phyloP scores from a whole-genome alignment of 1,140 invertebrate genomes.

The Cydia pomonella region DNA sequence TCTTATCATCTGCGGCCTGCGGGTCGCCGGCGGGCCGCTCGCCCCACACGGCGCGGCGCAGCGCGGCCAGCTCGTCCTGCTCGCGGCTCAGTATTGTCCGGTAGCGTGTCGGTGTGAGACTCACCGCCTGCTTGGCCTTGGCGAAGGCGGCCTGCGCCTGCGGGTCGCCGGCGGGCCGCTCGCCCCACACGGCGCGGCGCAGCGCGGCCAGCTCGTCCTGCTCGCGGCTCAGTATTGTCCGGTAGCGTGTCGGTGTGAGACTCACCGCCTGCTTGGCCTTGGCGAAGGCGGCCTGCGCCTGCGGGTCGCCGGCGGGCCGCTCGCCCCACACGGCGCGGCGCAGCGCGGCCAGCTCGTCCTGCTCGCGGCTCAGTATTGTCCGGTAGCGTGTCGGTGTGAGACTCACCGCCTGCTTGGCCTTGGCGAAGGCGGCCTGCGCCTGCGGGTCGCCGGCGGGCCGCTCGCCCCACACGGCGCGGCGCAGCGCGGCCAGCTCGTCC shows the following conservation, averaged over 20 bases:
- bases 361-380: background rate
- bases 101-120: too few relatives aligned
- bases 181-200: conserved; percentile 77
- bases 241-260: too few relatives aligned
- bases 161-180: background rate
- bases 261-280: conserved; percentile 56
- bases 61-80: conserved; percentile 93
- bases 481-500: too few relatives aligned
- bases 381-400: background rate
- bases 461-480: too few relatives aligned
- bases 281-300: background rate
- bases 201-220: conserved; percentile 96
- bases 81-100: too few relatives aligned
- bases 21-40: background rate
- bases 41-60: conserved; percentile 69
- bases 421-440: conserved; percentile 44
- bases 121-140: background rate
- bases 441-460: too few relatives aligned
- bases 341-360: conserved; percentile 95
- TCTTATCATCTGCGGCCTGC: too few relatives aligned
- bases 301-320: background rate
- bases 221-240: too few relatives aligned
- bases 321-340: conserved; percentile 47
- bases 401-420: background rate
- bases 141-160: background rate